Percentiles rank a stretch among this genome's conserved stretches.
These are phyloP conservation scores for Heliothis virescens DNA, from an alignment of 1,140 invertebrate genomes.

Conservation along the genomic window DNA sequence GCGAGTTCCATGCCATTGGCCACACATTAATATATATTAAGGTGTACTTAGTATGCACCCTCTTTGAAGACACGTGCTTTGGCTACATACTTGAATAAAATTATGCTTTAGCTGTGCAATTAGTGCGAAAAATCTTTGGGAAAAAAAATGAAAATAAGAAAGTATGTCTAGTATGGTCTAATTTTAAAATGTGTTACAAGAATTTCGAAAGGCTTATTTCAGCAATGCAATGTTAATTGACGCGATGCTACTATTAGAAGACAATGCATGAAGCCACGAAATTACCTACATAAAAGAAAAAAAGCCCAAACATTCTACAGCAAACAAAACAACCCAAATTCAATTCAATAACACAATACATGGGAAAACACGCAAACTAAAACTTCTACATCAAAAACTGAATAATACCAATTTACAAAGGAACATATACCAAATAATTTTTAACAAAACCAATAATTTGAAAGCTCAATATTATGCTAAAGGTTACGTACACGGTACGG, in stretches of 20 bases:
- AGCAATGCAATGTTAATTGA: too few relatives aligned
- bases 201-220: neutral
- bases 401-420: constrained; percentile 40
- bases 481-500: constrained; percentile 75
- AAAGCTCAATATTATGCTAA: constrained; percentile 79
- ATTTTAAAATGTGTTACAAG: neutral
- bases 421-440: constrained; percentile 68
- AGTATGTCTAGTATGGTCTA: too few relatives aligned
- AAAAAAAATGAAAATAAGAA: neutral
- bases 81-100: constrained; percentile 36
- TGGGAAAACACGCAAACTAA: constrained; percentile 35
- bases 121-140: neutral
- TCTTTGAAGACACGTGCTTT: constrained; percentile 31
- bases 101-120: constrained; percentile 6
- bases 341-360: constrained; percentile 33
- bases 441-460: constrained; percentile 75
- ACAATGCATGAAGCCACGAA: too few relatives aligned
- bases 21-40: constrained; percentile 62
- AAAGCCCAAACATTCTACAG: neutral
- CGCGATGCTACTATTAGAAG: too few relatives aligned
- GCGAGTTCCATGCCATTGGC: constrained; percentile 51
- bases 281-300: neutral
- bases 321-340: constrained; percentile 23
- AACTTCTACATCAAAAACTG: constrained; percentile 36
- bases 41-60: constrained; percentile 48